phyloP scores from a whole-genome alignment of 2,888 invertebrate species.

The Athalia cordata region DNA sequence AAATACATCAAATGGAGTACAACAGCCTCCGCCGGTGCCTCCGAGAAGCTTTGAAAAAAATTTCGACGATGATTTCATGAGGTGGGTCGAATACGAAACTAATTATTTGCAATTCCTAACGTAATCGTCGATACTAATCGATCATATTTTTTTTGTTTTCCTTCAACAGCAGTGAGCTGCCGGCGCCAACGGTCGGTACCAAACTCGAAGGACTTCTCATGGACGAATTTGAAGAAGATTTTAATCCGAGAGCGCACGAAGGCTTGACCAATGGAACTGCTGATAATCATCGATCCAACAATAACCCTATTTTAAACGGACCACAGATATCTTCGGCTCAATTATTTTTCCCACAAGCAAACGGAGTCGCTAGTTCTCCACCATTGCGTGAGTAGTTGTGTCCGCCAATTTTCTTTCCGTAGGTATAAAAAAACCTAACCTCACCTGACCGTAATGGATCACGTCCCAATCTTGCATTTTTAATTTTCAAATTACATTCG shows the following conservation, averaged over 20 bases:
- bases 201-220: conserved; percentile 86
- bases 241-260: conserved; percentile 92
- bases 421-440: no score
- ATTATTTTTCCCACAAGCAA: conserved; percentile 73
- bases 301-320: conserved; percentile 67
- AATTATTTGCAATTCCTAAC: not conserved
- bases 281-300: conserved; percentile 67
- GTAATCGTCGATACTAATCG: not conserved
- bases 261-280: conserved; percentile 74
- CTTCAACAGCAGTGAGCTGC: conserved; percentile 59
- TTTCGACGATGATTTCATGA: conserved; percentile 69
- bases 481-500: conserved; percentile 4
- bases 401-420: not conserved
- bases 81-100: conserved; percentile 54
- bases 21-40: conserved; percentile 67
- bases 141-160: not conserved
- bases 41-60: conserved; percentile 70
- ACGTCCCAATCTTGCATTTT: not conserved
- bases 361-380: conserved; percentile 76
- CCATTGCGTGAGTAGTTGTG: conserved; percentile 80
- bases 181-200: conserved; percentile 83
- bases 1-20: conserved; percentile 69
- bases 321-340: conserved; percentile 69
- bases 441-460: no score
- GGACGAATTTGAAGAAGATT: conserved; percentile 88